Conservation (phyloP, 2,113 vertebrate species). For the Gallinago jamesoni region DNA sequence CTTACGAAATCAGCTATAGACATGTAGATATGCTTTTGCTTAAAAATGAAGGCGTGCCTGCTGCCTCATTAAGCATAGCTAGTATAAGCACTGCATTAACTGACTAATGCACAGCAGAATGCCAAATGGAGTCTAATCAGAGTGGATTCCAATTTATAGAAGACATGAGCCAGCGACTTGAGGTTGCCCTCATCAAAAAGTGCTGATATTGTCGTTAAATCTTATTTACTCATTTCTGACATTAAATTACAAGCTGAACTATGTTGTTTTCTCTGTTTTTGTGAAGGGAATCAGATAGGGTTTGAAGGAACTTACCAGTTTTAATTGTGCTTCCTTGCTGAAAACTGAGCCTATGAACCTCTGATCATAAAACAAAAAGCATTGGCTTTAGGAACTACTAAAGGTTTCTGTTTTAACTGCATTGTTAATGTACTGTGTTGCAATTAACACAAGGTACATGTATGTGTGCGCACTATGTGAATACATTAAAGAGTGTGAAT, state of each 20-base stretch:
- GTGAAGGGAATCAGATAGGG: slow-evolving; percentile 34
- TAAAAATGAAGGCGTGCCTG: slow-evolving; percentile 25
- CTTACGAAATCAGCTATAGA: background rate
- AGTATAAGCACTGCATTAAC: slow-evolving; percentile 57
- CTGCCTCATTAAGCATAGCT: slow-evolving; percentile 65
- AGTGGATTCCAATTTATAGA: slow-evolving; percentile 66
- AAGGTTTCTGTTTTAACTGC: slow-evolving; percentile 8
- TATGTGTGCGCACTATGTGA: background rate
- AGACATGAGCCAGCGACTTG: slow-evolving; percentile 64
- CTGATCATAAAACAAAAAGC: background rate
- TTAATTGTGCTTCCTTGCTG: slow-evolving; percentile 62
- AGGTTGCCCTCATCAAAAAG: slow-evolving; percentile 64
- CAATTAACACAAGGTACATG: slow-evolving; percentile 5
- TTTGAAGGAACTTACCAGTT: slow-evolving; percentile 50
- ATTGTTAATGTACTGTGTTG: background rate
- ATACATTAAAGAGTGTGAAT: background rate
- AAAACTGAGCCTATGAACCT: slow-evolving; percentile 38
- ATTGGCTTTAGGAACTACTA: background rate
- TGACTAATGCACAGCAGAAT: slow-evolving; percentile 64
- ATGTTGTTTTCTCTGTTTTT: slow-evolving; percentile 37
- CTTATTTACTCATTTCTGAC: slow-evolving; percentile 59
- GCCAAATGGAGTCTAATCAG: slow-evolving; percentile 65
- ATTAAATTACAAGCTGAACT: slow-evolving; percentile 20
- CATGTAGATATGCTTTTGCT: slow-evolving; percentile 43
- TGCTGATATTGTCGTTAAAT: slow-evolving; percentile 69